Percentiles rank a stretch among this genome's conserved stretches.
Conservation (phyloP, 1,140 invertebrate species). For the Brachionus rubens region DNA sequence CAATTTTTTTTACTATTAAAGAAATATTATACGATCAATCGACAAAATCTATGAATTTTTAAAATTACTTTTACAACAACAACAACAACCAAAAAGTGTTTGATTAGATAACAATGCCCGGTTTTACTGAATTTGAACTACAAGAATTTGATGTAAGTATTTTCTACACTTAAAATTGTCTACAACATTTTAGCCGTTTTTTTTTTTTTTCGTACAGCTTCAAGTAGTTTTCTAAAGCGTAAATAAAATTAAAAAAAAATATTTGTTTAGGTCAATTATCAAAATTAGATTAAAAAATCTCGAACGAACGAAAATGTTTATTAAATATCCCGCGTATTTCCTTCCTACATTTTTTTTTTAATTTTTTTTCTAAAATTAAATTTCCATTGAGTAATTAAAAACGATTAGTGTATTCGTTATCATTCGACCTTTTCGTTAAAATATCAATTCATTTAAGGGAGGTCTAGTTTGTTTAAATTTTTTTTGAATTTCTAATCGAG, state of each 20-base stretch:
- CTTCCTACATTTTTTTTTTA: neutral
- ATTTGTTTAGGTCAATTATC: constrained; percentile 34
- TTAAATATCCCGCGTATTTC: constrained; percentile 24
- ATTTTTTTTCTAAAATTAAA: neutral
- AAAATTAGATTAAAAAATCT: neutral
- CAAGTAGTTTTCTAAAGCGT: neutral
- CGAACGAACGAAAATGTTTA: neutral
- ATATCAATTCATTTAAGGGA: neutral
- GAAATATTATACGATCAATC: neutral
- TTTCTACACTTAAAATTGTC: too few relatives aligned
- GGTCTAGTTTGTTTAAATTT: neutral
- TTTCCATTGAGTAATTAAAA: too few relatives aligned
- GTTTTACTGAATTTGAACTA: constrained; percentile 45
- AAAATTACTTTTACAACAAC: neutral
- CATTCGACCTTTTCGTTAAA: neutral
- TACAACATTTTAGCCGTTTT: too few relatives aligned
- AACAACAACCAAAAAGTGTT: too few relatives aligned
- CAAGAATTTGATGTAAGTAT: constrained; percentile 44
- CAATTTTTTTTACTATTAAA: neutral
- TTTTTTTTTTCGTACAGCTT: neutral
- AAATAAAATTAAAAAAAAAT: neutral
- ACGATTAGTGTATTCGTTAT: too few relatives aligned
- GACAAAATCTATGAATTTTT: neutral
- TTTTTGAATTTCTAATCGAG: constrained; percentile 1
- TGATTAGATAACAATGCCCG: constrained; percentile 14